Evolutionary conservation across 53 echinoderm and acorn worm genomes (phyloP), one percentile per base, ranked within the genome.

Genomic region (Paracentrotus lividus): DNA sequence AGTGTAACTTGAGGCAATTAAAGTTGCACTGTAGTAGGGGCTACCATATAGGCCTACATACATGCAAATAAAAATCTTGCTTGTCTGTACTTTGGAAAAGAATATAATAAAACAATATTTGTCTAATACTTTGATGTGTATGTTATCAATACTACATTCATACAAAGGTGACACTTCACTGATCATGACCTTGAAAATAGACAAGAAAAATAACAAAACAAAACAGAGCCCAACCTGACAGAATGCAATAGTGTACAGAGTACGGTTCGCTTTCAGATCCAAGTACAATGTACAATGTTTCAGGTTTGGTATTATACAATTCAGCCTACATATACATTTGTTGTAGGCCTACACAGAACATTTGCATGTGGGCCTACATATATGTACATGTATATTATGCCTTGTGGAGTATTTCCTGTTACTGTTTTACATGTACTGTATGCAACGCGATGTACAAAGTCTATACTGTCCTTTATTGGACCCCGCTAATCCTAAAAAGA

Each of bases 201-300:
- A 47, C 81, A 4, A 26, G 38, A 72, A 81, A 77, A 42, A 77
- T 23, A 1, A 77, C 77, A 77, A 23, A 5, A 26, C 26, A 32
- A 45, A 21, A 27, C 47, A 44, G 0, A 20, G 26, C 31, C 26
- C 44, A 5, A 5, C 40, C 23, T 9, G 24, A 27, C 10, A 3
- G 81, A n/a, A 47, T 24, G 81, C 81, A 81, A 81, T 26, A 47
- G 81, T 81, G 81, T 45, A 81, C 27, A 81, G 49, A 24, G 49
- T 81, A 81, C 14, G 81, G n/a, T n/a, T n/a, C n/a, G n/a, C n/a
- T n/a, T n/a, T n/a, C n/a, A n/a, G n/a, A n/a, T n/a, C n/a, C n/a
- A n/a, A n/a, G n/a, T n/a, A n/a, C n/a, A n/a, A n/a, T n/a, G n/a
- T n/a, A n/a, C n/a, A n/a, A n/a, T n/a, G n/a, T n/a, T n/a, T n/a